Percentiles rank a stretch among this genome's conserved stretches.
These are phyloP conservation scores for Cataglyphis albicans DNA, from an alignment of 2,888 invertebrate genomes.

Conservation along the genomic window DNA sequence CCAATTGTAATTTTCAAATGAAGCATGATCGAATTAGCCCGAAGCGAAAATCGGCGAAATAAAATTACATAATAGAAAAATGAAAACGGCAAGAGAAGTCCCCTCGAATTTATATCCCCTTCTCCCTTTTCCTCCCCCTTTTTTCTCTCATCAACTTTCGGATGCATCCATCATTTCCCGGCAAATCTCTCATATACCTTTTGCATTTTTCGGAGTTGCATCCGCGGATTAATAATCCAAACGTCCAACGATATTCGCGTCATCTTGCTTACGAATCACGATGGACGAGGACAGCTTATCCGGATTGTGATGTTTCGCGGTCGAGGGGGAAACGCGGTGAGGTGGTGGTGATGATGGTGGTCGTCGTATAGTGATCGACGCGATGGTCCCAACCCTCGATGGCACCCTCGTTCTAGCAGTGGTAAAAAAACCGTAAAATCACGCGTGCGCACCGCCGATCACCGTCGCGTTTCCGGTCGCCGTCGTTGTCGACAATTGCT, in stretches of 20 bases:
- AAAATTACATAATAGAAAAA: not conserved
- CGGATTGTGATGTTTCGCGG: conserved; percentile 15
- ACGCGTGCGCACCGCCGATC: conserved; percentile 79
- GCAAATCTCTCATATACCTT: not conserved
- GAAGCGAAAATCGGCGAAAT: not conserved
- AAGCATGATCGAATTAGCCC: conserved; percentile 1
- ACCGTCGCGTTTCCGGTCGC: conserved; percentile 70
- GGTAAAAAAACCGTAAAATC: conserved; percentile 68
- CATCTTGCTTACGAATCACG: conserved; percentile 21
- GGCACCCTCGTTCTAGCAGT: conserved; percentile 26
- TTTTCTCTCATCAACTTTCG: not conserved
- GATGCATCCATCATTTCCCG: not conserved
- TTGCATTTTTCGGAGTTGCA: not conserved
- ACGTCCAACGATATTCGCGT: conserved; percentile 8
- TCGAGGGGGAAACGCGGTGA: conserved; percentile 44
- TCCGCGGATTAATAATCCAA: conserved; percentile 16
- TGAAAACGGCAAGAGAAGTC: conserved; percentile 5
- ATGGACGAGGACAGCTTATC: conserved; percentile 1
- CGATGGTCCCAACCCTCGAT: conserved; percentile 67
- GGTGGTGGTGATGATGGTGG: conserved; percentile 12
- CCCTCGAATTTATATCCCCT: conserved; percentile 8
- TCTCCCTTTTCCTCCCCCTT: too few relatives aligned
- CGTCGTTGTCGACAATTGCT: conserved; percentile 75
- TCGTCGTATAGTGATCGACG: conserved; percentile 30
- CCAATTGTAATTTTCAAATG: not conserved